phyloP scores from a whole-genome alignment of 2,888 invertebrate genomes.

The Diarsia brunnea region DNA sequence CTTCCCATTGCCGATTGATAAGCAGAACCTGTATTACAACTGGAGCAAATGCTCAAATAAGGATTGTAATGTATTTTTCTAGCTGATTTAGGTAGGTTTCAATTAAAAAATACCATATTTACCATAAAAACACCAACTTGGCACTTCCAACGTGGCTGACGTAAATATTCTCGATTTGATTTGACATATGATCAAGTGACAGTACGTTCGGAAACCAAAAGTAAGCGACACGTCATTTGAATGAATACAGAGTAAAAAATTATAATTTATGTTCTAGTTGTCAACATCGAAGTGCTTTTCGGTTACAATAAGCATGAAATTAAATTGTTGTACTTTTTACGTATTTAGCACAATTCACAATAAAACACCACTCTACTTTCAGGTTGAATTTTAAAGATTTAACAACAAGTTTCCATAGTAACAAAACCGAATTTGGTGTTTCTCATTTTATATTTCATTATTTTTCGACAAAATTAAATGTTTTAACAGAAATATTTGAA shows the following conservation, averaged over 20 bases:
- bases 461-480: neutral
- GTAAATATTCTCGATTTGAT: conserved; percentile 82
- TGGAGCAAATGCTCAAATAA: conserved; percentile 20
- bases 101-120: conserved; percentile 79
- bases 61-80: conserved; percentile 54
- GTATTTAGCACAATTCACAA: neutral
- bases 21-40: conserved; percentile 12
- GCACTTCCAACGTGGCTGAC: conserved; percentile 92
- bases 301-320: neutral
- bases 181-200: conserved; percentile 66
- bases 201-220: conserved; percentile 63
- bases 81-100: conserved; percentile 61
- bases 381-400: neutral
- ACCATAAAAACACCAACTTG: conserved; percentile 90
- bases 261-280: neutral
- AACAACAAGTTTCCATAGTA: conserved; percentile 39
- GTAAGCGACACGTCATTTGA: conserved; percentile 65
- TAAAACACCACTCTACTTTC: neutral
- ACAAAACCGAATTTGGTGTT: conserved; percentile 20
- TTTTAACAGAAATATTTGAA: neutral
- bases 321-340: neutral
- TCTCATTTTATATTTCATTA: conserved; percentile 8
- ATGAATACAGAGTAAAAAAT: neutral
- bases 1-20: conserved; percentile 67
- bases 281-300: neutral